These are phyloP conservation scores for Pterocles gutturalis DNA, from an alignment of 2,113 vertebrate genomes.

Conservation along the genomic window DNA sequence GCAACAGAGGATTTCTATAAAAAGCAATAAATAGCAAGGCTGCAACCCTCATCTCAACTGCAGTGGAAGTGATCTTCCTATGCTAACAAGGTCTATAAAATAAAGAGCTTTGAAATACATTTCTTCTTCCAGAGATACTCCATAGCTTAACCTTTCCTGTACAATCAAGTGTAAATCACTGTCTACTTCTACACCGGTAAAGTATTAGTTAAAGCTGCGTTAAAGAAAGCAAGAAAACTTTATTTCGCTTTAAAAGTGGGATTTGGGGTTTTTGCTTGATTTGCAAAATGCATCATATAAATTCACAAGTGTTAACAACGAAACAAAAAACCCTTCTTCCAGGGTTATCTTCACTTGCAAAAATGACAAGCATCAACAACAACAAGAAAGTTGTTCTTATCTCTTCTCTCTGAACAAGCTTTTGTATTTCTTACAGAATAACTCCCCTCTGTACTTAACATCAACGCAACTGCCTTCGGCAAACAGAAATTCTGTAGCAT, in stretches of 20 bases:
- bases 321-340: not conserved
- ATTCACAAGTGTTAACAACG: not conserved
- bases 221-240: not conserved
- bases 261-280: not conserved
- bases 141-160: not conserved
- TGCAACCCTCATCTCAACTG: not conserved
- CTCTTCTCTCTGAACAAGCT: not conserved
- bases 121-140: not conserved
- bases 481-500: constrained; percentile 7
- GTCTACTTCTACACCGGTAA: not conserved
- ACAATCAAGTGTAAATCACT: not conserved
- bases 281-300: not conserved
- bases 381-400: not conserved
- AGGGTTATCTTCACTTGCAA: not conserved
- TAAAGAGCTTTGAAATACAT: not conserved
- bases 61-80: not conserved
- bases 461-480: not conserved
- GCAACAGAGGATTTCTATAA: not conserved
- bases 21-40: not conserved
- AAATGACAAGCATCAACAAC: not conserved
- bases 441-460: not conserved
- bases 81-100: not conserved
- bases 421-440: not conserved
- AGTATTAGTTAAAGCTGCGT: not conserved
- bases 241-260: not conserved